These are phyloP conservation scores for Oxyruncus cristatus DNA, from an alignment of 2,113 vertebrate genomes.

Conservation along the genomic window DNA sequence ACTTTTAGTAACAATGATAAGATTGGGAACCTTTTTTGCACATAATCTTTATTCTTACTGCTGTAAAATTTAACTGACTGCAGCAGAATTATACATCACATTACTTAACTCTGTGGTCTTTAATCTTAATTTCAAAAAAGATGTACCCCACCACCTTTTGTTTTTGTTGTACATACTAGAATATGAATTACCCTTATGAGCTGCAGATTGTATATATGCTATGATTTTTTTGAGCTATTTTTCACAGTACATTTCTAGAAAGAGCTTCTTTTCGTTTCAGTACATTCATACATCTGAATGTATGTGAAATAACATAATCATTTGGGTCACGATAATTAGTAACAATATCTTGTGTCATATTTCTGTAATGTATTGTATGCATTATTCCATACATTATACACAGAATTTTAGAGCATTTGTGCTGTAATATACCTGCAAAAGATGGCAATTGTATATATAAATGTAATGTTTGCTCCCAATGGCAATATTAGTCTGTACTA, in stretches of 20 bases:
- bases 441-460: neutral
- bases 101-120: neutral
- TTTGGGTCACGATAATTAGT: neutral
- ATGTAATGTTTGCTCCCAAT: neutral
- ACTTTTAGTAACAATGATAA: neutral
- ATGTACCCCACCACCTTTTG: fast-evolving
- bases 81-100: neutral
- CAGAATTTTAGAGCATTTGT: neutral
- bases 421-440: neutral
- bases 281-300: neutral
- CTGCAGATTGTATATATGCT: neutral
- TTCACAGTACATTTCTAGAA: neutral
- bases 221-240: neutral
- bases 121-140: neutral
- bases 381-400: neutral
- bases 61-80: neutral
- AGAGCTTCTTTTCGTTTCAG: neutral
- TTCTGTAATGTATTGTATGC: neutral
- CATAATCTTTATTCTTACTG: neutral
- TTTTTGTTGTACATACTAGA: neutral
- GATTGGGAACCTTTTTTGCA: neutral
- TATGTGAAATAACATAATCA: neutral
- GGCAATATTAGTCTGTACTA: too few species aligned
- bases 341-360: neutral
- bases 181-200: neutral